phyloP scores from a whole-genome alignment of 2,888 invertebrate genomes.

The Troides oblongomaculatus region DNA sequence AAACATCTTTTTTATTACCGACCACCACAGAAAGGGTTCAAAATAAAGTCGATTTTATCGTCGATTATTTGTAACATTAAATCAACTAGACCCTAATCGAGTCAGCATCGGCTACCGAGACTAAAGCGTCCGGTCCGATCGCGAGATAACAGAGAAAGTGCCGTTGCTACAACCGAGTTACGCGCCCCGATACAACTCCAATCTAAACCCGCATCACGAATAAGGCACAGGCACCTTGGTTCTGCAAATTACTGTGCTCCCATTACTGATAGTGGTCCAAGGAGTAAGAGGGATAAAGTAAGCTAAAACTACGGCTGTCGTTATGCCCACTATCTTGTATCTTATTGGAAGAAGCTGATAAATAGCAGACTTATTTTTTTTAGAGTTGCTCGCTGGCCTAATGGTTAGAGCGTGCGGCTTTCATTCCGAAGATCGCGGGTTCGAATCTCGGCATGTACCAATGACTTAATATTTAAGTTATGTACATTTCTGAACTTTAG shows the following conservation, averaged over 20 bases:
- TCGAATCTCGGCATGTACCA: no score
- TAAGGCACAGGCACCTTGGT: constrained; percentile 40
- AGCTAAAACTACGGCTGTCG: no score
- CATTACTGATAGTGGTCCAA: not conserved
- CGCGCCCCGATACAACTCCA: constrained; percentile 62
- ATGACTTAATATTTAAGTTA: no score
- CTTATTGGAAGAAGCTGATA: no score
- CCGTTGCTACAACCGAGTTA: constrained; percentile 68
- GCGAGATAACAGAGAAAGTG: constrained; percentile 72
- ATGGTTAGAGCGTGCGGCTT: no score
- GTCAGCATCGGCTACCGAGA: constrained; percentile 59
- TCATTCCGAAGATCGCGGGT: no score
- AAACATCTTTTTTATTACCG: not conserved
- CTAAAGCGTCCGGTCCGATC: constrained; percentile 57
- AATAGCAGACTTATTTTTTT: no score
- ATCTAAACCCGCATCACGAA: constrained; percentile 45
- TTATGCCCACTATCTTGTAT: no score
- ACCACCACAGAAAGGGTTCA: not conserved
- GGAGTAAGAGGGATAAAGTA: no score
- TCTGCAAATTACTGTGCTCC: not conserved
- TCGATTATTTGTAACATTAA: constrained; percentile 58
- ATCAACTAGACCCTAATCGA: constrained; percentile 57
- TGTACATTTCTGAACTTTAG: no score
- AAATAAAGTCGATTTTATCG: constrained; percentile 42
- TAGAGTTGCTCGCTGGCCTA: no score